Percentiles rank a stretch among this genome's conserved stretches.
These are phyloP conservation scores for Prinia subflava DNA, from an alignment of 2,113 vertebrate species.

Conservation along the genomic window DNA sequence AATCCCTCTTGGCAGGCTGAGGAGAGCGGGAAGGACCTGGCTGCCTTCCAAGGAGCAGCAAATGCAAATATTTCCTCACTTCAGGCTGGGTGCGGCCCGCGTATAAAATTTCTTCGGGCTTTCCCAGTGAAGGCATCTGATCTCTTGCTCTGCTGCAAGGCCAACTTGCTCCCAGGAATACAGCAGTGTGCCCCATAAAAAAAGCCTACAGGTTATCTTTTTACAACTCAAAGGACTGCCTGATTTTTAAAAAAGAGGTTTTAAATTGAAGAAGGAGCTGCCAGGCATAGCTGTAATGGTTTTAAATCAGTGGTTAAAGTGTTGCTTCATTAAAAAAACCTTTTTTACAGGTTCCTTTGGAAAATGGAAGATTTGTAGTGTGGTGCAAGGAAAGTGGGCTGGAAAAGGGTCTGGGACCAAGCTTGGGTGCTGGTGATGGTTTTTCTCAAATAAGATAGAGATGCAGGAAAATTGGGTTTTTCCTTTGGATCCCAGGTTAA, in stretches of 20 bases:
- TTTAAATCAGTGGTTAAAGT: not conserved
- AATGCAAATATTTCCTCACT: constrained; percentile 58
- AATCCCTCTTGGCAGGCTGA: constrained; percentile 23
- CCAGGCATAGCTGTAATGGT: not conserved
- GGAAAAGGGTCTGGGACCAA: not conserved
- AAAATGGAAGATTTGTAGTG: not conserved
- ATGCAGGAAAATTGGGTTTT: not conserved
- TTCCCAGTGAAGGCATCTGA: not conserved
- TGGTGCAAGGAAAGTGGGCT: rapidly evolving
- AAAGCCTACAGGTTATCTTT: not conserved
- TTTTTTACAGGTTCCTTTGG: not conserved
- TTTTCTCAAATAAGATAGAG: not conserved
- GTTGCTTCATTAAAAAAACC: not conserved
- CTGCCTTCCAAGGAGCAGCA: constrained; percentile 50
- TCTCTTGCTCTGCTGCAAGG: rapidly evolving
- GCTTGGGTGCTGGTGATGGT: rapidly evolving
- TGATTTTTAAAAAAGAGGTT: not conserved
- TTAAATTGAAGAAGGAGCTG: not conserved
- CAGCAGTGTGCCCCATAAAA: not conserved
- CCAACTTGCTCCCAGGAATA: not conserved
- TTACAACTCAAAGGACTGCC: not conserved
- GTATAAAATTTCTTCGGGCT: constrained; percentile 19
- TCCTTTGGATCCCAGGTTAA: not conserved
- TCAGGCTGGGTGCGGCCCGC: not conserved
- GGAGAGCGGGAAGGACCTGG: constrained; percentile 16